Evolutionary conservation across 2,888 invertebrate genomes (phyloP), one percentile per base, ranked within the genome.

Genomic region (Herminia tarsipennalis): DNA sequence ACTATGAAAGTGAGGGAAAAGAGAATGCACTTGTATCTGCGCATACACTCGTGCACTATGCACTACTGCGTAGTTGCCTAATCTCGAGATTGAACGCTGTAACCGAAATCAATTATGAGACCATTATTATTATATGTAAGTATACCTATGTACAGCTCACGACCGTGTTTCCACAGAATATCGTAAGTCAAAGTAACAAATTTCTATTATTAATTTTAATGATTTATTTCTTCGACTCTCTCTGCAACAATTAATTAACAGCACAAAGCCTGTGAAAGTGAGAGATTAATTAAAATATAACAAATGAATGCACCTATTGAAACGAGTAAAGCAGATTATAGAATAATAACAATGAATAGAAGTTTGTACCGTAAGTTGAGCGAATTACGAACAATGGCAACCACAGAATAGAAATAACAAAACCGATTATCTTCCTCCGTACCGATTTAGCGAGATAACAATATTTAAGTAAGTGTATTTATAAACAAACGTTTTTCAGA

Each of bases 251-350:
- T 55, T 43, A 55, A 58, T 56, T 49, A 50, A 46, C 46, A 38
- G 55, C 56, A 77, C 65, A 74, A 73, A 66, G 49, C 41, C 16
- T 66, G 76, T 66, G 79, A 86, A 83, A 85, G 81, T 73, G 51
- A 70, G 70, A 73, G 63, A 78, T 76, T 77, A 77, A 85, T 88
- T 81, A 75, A 75, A 79, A 76, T 68, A 70, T 76, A 65, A 76
- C 69, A 73, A 83, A 81, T 81, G 78, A 84, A 78, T 61, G 71
- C 63, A 55, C 40, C 57, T 51, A 70, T 79, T 84, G 73, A 78
- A 71, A 59, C 32, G 55, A 37, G 51, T 61, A 37, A 69, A 64
- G 65, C 65, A 67, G 66, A 76, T 70, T 60, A 71, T 55, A 57
- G 40, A 62, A 66, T 16, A 39, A 60, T 58, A 65, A 72, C 57